These are phyloP conservation scores for Megalops atlanticus DNA, from an alignment of 2,113 vertebrate species.

Conservation along the genomic window DNA sequence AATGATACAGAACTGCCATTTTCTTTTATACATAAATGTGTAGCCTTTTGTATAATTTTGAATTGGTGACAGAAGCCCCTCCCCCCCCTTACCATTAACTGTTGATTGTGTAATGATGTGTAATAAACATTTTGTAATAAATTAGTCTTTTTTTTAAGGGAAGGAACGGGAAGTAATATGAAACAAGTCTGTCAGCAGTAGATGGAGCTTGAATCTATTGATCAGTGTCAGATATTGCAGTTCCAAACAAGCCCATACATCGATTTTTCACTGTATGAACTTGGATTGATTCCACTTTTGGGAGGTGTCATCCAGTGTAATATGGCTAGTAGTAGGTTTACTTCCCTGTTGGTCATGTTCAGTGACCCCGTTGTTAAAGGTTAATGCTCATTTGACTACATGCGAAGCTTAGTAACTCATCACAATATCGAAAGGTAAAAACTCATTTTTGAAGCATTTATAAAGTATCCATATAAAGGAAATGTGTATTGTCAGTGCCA, in stretches of 20 bases:
- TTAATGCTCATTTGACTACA: neutral
- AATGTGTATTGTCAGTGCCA: neutral
- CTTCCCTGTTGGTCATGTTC: neutral
- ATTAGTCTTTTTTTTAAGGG: neutral
- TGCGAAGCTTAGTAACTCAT: neutral
- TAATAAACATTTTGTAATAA: conserved; percentile 13
- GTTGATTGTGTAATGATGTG: neutral
- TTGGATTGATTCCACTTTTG: neutral
- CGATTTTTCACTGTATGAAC: neutral
- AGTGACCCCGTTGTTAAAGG: neutral
- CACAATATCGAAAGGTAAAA: neutral
- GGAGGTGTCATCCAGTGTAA: neutral
- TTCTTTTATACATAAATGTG: conserved; percentile 9
- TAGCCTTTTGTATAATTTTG: conserved; percentile 4
- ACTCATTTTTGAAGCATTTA: neutral
- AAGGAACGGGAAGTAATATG: neutral
- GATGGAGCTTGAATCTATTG: neutral
- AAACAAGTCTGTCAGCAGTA: neutral
- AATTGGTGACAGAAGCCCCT: neutral
- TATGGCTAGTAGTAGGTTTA: neutral
- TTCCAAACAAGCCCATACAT: neutral
- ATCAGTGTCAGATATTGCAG: neutral
- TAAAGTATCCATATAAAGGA: neutral
- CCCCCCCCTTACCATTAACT: neutral
- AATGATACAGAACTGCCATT: neutral